Conservation (phyloP, 2,797 vertebrate species). For the Malacoctenus gilli region DNA sequence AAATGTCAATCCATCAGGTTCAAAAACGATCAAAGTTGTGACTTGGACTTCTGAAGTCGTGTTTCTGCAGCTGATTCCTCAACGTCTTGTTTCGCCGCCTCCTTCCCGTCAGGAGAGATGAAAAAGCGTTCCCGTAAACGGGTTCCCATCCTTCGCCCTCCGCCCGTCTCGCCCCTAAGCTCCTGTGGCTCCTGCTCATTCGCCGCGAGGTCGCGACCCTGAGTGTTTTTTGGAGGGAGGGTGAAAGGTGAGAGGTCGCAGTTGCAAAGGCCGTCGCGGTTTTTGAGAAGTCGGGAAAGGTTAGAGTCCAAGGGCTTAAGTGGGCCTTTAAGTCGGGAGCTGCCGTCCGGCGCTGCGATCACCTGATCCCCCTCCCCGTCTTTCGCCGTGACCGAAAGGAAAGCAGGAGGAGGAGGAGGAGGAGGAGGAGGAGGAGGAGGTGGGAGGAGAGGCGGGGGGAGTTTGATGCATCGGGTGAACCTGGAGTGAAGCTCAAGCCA, state of each 20-base stretch:
- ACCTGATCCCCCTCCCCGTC: constrained; percentile 47
- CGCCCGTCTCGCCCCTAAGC: constrained; percentile 38
- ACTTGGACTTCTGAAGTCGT: no score
- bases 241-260: constrained; percentile 66
- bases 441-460: background rate
- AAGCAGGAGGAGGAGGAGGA: constrained; percentile 1
- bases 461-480: no score
- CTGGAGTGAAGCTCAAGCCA: no score
- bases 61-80: no score
- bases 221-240: constrained; percentile 69
- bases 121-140: background rate
- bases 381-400: constrained; percentile 24
- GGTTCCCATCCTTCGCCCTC: constrained; percentile 20
- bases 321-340: constrained; percentile 53
- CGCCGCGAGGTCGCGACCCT: constrained; percentile 57
- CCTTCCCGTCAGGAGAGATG: no score
- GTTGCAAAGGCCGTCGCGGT: constrained; percentile 30
- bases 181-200: constrained; percentile 40
- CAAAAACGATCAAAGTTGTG: no score
- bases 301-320: constrained; percentile 58
- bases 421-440: constrained; percentile 1
- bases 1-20: no score
- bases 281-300: constrained; percentile 20
- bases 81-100: no score
- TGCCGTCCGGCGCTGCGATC: constrained; percentile 22